Percentiles rank a stretch among this genome's conserved stretches.
Conservation (phyloP, 2,888 invertebrate genomes). For the Dorcus hopei region DNA sequence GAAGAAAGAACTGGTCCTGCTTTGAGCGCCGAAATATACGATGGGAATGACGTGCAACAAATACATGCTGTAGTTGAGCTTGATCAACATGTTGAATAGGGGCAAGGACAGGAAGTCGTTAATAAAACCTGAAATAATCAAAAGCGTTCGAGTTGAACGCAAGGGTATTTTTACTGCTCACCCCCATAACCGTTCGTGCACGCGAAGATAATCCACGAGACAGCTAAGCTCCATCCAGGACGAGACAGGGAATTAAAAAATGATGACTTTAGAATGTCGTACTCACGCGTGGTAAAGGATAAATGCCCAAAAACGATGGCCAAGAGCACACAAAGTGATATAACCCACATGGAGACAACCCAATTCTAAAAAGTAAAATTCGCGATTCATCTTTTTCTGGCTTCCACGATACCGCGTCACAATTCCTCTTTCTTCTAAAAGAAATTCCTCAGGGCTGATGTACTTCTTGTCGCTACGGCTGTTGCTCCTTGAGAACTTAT, state of each 20-base stretch:
- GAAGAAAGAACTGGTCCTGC: no score
- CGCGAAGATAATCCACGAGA: slow-evolving; percentile 24
- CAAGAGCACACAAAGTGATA: background rate
- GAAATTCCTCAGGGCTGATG: no score
- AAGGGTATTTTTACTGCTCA: slow-evolving; percentile 2
- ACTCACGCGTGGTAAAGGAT: slow-evolving; percentile 6
- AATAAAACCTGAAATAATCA: slow-evolving; percentile 6
- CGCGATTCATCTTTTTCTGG: no score
- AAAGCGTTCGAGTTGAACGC: background rate
- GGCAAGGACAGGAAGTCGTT: slow-evolving; percentile 11
- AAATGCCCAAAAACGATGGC: slow-evolving; percentile 13
- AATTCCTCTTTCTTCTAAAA: no score
- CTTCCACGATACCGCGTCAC: no score
- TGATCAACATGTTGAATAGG: slow-evolving; percentile 12
- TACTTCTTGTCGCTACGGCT: no score
- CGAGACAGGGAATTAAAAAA: slow-evolving; percentile 12
- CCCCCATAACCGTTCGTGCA: slow-evolving; percentile 23
- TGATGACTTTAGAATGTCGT: slow-evolving; percentile 8
- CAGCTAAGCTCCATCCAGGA: slow-evolving; percentile 19
- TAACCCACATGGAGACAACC: slow-evolving; percentile 8
- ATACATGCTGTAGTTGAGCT: slow-evolving; percentile 17
- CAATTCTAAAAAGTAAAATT: background rate
- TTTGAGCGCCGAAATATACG: slow-evolving; percentile 4
- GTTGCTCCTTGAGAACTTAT: no score
- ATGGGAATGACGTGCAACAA: slow-evolving; percentile 13